Evolutionary conservation across 2,113 vertebrate genomes (phyloP).

Genomic region (Brienomyrus brachyistius): DNA sequence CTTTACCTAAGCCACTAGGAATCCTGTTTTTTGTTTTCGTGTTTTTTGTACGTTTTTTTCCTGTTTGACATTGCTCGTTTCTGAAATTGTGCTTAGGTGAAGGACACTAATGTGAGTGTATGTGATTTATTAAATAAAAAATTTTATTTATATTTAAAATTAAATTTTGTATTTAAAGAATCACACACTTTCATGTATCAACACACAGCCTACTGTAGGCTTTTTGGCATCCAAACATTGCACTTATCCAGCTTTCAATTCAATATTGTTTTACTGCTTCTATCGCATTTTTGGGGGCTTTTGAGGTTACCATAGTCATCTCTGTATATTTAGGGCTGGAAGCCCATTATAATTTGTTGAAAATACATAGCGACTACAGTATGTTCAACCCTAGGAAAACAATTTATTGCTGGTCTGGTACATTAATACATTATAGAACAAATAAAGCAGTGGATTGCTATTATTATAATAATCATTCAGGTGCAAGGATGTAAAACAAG

Average conservation of each 20-base stretch:
- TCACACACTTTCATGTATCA: not conserved
- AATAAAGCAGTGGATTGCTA: not conserved
- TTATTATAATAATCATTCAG: not conserved
- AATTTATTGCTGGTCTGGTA: not conserved
- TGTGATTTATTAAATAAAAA: not conserved
- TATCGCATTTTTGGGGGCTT: not conserved
- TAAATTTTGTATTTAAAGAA: not conserved
- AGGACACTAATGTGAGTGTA: not conserved
- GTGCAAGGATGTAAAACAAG: not conserved
- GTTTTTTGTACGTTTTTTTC: not conserved
- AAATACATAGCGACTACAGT: too few relatives aligned
- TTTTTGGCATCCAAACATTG: not conserved
- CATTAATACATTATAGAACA: not conserved
- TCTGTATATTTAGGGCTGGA: not conserved
- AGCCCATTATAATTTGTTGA: too few relatives aligned
- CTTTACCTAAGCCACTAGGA: slow-evolving; percentile 2
- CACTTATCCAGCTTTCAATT: not conserved
- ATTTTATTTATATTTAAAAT: not conserved
- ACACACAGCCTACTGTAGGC: not conserved
- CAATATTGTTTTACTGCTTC: not conserved
- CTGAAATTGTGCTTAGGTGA: not conserved
- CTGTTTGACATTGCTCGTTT: not conserved
- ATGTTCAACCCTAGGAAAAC: not conserved
- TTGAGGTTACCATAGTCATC: not conserved
- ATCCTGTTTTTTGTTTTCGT: too few relatives aligned